These are phyloP conservation scores for Furcula furcula DNA, from an alignment of 2,888 invertebrate species.

Conservation along the genomic window DNA sequence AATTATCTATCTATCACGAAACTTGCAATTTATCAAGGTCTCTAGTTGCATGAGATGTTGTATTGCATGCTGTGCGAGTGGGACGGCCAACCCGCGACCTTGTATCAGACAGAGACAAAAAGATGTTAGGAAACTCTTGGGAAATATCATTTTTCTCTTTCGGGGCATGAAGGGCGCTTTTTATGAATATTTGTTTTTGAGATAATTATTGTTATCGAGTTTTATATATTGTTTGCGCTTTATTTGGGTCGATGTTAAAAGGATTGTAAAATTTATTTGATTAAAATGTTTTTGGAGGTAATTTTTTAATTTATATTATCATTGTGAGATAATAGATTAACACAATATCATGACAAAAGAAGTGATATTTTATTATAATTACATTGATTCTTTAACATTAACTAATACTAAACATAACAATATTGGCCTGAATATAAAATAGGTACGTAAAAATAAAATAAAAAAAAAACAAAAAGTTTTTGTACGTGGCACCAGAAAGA, in stretches of 20 bases:
- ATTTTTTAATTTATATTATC: neutral
- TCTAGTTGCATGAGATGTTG: constrained; percentile 76
- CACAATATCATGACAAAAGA: too few relatives aligned
- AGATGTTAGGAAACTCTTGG: constrained; percentile 76
- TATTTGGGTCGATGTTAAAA: constrained; percentile 61
- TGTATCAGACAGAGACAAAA: constrained; percentile 64
- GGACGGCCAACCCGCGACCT: constrained; percentile 59
- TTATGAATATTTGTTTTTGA: constrained; percentile 61
- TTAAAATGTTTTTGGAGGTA: neutral
- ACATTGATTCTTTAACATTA: too few relatives aligned
- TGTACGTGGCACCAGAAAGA: too few relatives aligned
- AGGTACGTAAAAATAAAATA: too few relatives aligned
- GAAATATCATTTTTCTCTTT: constrained; percentile 78
- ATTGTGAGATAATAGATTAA: neutral
- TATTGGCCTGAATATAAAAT: too few relatives aligned
- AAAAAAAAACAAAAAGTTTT: too few relatives aligned
- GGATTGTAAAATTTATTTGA: constrained; percentile 26
- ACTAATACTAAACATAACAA: too few relatives aligned
- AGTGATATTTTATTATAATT: too few relatives aligned
- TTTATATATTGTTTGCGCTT: constrained; percentile 48
- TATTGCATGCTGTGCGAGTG: constrained; percentile 74
- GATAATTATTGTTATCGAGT: constrained; percentile 38
- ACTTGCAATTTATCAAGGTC: constrained; percentile 80
- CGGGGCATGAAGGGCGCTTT: constrained; percentile 74
- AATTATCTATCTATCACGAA: constrained; percentile 80